Base-by-base conservation (phyloP, 2,888 invertebrate genomes). In the Platycheirus albimanus region DNA sequence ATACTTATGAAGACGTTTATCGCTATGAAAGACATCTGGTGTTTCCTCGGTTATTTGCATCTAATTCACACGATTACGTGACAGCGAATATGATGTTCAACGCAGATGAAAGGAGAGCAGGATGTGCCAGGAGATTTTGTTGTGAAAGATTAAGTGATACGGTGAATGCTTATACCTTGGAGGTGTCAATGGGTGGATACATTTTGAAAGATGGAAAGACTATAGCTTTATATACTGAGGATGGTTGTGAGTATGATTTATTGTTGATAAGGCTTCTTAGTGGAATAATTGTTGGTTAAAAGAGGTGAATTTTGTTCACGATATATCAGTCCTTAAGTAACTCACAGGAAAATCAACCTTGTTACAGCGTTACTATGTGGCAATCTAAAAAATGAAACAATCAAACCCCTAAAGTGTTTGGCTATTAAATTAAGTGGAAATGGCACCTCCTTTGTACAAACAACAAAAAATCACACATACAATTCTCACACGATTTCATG, bases 1-100 rank as follows among this genome's bases (percentile, higher is more conserved):
- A 98, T 89, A 95, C 96, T 0, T 98, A 97, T 87, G 97, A 97
- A 87, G 97, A 98, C 89, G 97, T 98, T 13, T 93, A 89, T 87
- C 96, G 97, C 88, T 97, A 97, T 89, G 98, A 99, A 90, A 93
- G 98, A 28, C 99, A 99, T 90, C 95, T 98, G 51, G 95, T 99
- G 2, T 95, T 99, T 87, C 99, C 99, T 0, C 98, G 99, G 91
- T 93, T 99, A 79, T 92, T 99, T 74, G 94, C 96, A 49, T 94
- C 94, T 86, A 95, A 96, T 85, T 94, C 98, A 0, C 97, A 97
- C 87, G 99, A 99, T 87, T 99, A 98, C 92, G 94, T 95, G 28
- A 89, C 94, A 6, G 93, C 94, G 47, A 96, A 96, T 88, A 98
- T 98, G 66, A 95, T 98, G 93, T 99, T 96, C 92, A 99, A 99